These are phyloP conservation scores for Agrochola circellaris DNA, from an alignment of 2,888 invertebrate genomes.

Conservation along the genomic window DNA sequence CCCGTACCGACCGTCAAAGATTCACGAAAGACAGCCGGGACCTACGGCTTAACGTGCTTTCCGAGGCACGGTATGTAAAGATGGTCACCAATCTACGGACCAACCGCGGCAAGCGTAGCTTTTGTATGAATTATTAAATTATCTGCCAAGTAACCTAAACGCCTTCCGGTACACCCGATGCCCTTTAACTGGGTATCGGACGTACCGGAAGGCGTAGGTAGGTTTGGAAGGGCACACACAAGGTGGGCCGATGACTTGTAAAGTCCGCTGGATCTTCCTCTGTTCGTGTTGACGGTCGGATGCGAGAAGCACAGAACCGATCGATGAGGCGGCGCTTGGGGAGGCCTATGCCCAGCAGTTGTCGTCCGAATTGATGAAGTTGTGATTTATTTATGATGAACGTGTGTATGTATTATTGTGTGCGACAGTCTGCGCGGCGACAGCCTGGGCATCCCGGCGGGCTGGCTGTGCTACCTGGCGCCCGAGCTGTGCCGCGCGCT, in stretches of 20 bases:
- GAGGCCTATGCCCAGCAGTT: background rate
- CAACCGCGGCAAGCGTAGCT: too few relatives aligned
- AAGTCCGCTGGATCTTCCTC: background rate
- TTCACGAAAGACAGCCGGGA: too few relatives aligned
- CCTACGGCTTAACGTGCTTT: too few relatives aligned
- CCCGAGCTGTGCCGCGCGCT: conserved; percentile 98
- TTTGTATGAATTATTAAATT: too few relatives aligned
- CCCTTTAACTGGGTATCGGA: too few relatives aligned
- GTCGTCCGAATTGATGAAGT: background rate
- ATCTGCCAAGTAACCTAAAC: too few relatives aligned
- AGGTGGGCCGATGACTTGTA: background rate
- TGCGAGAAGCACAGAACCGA: background rate
- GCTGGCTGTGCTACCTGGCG: conserved; percentile 99
- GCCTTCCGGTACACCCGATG: too few relatives aligned
- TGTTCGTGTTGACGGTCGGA: background rate
- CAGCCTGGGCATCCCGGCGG: conserved; percentile 97
- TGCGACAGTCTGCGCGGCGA: conserved; percentile 91
- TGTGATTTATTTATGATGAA: background rate
- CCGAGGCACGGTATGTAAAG: too few relatives aligned
- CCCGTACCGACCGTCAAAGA: too few relatives aligned
- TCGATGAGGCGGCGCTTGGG: background rate
- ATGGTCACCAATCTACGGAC: too few relatives aligned
- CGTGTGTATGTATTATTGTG: background rate
- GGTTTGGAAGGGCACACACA: too few relatives aligned
- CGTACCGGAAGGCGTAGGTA: too few relatives aligned